Conservation (phyloP, 2,113 vertebrate species). For the Lonchura striata region DNA sequence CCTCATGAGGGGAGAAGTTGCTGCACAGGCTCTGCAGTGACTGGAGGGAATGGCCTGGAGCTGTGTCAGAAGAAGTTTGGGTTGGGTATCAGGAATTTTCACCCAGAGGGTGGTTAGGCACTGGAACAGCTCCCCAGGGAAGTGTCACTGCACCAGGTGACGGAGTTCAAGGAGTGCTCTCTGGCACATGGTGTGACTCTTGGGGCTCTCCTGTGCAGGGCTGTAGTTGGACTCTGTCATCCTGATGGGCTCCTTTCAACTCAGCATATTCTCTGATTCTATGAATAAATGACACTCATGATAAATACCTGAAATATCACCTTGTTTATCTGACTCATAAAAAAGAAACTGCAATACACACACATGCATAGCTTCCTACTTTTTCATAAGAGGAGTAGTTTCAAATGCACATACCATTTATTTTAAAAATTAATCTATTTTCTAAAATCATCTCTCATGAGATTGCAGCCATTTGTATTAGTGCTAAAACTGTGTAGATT, state of each 20-base stretch:
- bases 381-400: background rate
- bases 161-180: background rate
- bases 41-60: no score
- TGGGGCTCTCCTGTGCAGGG: background rate
- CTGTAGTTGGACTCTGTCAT: rapidly evolving
- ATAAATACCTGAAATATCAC: background rate
- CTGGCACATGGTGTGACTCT: background rate
- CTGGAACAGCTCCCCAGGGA: background rate
- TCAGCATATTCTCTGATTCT: background rate
- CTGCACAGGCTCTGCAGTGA: no score
- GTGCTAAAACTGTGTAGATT: background rate
- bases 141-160: background rate
- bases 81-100: background rate
- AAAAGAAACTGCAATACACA: background rate
- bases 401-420: background rate
- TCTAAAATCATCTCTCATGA: background rate
- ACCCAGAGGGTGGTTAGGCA: background rate
- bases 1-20: background rate
- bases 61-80: background rate
- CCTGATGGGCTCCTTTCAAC: background rate
- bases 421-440: background rate
- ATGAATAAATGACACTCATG: background rate
- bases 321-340: background rate
- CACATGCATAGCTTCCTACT: background rate
- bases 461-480: background rate